These are phyloP conservation scores for Anser cygnoides DNA, from an alignment of 2,113 vertebrate species.

Conservation along the genomic window DNA sequence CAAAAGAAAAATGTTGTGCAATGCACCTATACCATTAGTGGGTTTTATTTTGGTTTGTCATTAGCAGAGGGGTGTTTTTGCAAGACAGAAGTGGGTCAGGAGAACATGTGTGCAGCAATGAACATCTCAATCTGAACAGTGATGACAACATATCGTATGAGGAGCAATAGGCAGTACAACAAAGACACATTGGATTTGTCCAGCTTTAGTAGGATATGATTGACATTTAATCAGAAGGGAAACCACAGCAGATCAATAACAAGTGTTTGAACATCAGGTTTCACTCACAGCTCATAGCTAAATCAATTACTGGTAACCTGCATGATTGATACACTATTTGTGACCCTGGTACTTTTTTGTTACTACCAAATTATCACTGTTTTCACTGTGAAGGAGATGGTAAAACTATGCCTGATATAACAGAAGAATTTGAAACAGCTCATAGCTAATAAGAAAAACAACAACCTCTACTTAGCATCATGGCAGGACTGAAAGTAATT, in stretches of 20 bases:
- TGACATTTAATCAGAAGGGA: conserved; percentile 1
- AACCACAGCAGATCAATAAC: background rate
- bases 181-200: background rate
- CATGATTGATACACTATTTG: background rate
- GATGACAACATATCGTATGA: background rate
- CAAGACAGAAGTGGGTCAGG: background rate
- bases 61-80: background rate
- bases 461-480: background rate
- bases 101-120: background rate
- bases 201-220: background rate
- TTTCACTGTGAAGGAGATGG: background rate
- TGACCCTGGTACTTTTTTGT: background rate
- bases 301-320: background rate
- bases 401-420: background rate
- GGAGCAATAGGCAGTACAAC: background rate
- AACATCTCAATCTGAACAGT: background rate
- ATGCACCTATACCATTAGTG: background rate
- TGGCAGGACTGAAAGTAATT: background rate
- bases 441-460: background rate
- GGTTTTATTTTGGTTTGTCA: background rate
- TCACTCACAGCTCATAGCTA: background rate
- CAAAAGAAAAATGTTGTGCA: background rate
- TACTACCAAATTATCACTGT: background rate
- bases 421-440: background rate
- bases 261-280: background rate